phyloP scores from a whole-genome alignment of 2,888 invertebrate species.

The Rutpela maculata region DNA sequence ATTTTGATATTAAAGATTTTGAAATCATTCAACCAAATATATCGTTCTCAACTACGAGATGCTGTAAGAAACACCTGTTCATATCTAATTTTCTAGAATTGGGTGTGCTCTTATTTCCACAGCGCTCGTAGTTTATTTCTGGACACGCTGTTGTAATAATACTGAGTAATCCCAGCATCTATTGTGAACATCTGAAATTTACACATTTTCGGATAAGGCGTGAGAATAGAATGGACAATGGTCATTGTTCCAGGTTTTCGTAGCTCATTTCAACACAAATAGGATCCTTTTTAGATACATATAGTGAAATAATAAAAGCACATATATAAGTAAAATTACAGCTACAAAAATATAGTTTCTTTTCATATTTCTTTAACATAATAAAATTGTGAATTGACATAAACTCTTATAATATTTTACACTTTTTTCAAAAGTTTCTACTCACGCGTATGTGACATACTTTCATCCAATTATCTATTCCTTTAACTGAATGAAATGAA shows the following conservation, averaged over 20 bases:
- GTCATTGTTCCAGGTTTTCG: constrained; percentile 12
- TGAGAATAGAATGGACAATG: not conserved
- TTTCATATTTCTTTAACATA: too few relatives aligned
- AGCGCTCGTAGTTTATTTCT: not conserved
- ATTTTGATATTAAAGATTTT: not conserved
- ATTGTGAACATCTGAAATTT: not conserved
- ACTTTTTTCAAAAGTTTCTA: too few relatives aligned
- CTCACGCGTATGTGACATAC: too few relatives aligned
- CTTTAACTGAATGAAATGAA: too few relatives aligned
- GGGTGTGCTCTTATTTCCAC: not conserved
- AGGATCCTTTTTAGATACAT: not conserved
- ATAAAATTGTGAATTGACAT: too few relatives aligned
- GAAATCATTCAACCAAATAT: not conserved
- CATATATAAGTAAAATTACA: not conserved
- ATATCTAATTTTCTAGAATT: not conserved
- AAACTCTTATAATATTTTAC: too few relatives aligned
- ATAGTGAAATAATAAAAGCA: not conserved
- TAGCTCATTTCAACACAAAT: not conserved
- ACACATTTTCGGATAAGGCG: constrained; percentile 6
- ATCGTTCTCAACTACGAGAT: not conserved
- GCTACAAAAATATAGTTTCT: too few relatives aligned
- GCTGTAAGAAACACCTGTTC: not conserved
- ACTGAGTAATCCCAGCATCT: not conserved
- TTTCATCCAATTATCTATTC: too few relatives aligned
- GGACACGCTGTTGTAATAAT: not conserved